Evolutionary conservation across 2,113 vertebrate species (phyloP).

Genomic region (Thalassoma bifasciatum): DNA sequence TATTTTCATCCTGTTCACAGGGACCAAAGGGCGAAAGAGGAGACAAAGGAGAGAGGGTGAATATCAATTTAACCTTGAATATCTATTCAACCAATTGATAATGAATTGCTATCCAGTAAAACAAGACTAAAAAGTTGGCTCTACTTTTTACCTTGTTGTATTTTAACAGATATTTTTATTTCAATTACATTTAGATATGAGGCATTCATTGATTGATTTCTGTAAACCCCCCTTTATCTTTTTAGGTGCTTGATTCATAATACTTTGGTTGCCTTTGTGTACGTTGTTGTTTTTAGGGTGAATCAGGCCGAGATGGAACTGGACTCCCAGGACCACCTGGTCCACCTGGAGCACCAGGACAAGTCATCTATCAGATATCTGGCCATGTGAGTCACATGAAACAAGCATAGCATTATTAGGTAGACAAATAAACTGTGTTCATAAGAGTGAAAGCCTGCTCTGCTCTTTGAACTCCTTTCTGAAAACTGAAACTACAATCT

Average conservation of each 20-base stretch:
- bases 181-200: too few species aligned
- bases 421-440: background rate
- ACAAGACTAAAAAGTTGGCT: too few species aligned
- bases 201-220: background rate
- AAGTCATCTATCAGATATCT: conserved; percentile 77
- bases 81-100: background rate
- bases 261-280: background rate
- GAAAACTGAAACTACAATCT: background rate
- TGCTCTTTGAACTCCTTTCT: background rate
- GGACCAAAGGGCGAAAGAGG: conserved; percentile 90
- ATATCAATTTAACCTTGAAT: conserved; percentile 42
- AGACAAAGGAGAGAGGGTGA: conserved; percentile 87
- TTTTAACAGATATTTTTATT: too few species aligned
- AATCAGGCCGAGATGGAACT: conserved; percentile 88
- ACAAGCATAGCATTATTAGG: background rate
- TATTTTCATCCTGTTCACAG: conserved; percentile 75
- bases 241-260: background rate
- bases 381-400: conserved; percentile 69
- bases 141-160: too few species aligned
- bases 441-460: background rate
- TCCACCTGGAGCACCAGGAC: conserved; percentile 89
- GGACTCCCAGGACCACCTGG: conserved; percentile 88
- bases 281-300: conserved; percentile 84
- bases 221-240: background rate
- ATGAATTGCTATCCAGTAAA: too few species aligned